Percentiles rank a stretch among this genome's conserved stretches.
Conservation (phyloP, 35 echinoderm and acorn worm species). For the Apostichopus californicus region DNA sequence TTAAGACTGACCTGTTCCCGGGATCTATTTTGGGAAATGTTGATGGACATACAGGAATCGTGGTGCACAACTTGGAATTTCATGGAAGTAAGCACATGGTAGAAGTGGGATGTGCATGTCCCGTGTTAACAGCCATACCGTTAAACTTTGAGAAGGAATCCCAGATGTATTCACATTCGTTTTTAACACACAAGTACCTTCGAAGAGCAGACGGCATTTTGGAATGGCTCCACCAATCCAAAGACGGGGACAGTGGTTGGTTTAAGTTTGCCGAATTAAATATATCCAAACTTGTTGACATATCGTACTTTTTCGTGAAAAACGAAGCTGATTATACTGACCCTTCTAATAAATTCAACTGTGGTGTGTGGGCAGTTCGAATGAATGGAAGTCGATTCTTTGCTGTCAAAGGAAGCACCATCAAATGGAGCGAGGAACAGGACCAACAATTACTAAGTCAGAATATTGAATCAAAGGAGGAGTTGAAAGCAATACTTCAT, state of each 20-base stretch:
- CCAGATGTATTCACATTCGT: background rate
- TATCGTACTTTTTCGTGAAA: background rate
- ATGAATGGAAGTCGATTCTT: background rate
- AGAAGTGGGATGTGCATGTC: background rate
- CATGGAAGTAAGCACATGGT: background rate
- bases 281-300: background rate
- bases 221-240: background rate
- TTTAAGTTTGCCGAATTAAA: background rate
- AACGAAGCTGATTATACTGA: background rate
- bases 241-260: background rate
- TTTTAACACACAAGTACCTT: background rate
- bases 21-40: background rate
- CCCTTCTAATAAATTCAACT: background rate
- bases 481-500: background rate
- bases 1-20: background rate
- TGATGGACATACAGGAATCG: background rate
- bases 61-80: background rate
- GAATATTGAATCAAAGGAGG: background rate
- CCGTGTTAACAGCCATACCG: background rate
- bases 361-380: background rate
- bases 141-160: background rate
- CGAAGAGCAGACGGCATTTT: constrained; percentile 5
- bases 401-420: background rate
- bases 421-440: background rate
- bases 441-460: background rate